A percentile compares a stretch with the other conserved stretches of the same genome.
These are phyloP conservation scores for Leptosomus discolor DNA, from an alignment of 2,113 vertebrate species.

Conservation along the genomic window DNA sequence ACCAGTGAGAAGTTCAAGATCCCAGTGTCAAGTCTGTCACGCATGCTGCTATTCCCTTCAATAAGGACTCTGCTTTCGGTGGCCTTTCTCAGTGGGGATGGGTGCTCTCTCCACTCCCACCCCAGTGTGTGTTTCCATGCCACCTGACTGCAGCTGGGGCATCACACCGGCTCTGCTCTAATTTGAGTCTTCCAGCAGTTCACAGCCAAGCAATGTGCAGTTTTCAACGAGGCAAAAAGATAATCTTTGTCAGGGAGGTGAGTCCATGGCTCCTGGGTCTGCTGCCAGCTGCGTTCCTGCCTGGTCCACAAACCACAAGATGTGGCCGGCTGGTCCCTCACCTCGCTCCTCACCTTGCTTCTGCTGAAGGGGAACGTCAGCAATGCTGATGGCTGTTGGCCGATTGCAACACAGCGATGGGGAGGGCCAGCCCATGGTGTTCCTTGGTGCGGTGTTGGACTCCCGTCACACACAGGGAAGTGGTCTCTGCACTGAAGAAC, in stretches of 20 bases:
- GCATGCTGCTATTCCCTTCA: rapidly evolving
- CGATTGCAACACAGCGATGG: rapidly evolving
- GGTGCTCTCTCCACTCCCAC: background rate
- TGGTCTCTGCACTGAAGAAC: too few species aligned
- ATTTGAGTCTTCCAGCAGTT: background rate
- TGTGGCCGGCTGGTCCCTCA: background rate
- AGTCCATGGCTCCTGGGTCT: background rate
- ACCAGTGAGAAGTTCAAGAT: background rate
- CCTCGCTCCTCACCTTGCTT: background rate
- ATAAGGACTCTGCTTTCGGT: background rate
- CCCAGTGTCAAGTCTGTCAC: background rate
- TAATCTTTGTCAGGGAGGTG: too few species aligned
- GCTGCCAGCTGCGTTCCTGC: background rate
- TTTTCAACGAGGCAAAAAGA: background rate
- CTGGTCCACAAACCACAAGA: background rate
- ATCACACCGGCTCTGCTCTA: background rate
- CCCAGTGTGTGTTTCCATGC: background rate
- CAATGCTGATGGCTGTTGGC: background rate
- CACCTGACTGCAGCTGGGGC: background rate
- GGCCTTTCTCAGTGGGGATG: background rate
- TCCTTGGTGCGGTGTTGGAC: background rate
- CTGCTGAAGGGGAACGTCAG: background rate
- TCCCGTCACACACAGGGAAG: rapidly evolving
- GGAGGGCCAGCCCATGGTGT: background rate
- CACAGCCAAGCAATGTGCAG: background rate